Conservation (phyloP, 2,113 vertebrate genomes). For the Promerops cafer region DNA sequence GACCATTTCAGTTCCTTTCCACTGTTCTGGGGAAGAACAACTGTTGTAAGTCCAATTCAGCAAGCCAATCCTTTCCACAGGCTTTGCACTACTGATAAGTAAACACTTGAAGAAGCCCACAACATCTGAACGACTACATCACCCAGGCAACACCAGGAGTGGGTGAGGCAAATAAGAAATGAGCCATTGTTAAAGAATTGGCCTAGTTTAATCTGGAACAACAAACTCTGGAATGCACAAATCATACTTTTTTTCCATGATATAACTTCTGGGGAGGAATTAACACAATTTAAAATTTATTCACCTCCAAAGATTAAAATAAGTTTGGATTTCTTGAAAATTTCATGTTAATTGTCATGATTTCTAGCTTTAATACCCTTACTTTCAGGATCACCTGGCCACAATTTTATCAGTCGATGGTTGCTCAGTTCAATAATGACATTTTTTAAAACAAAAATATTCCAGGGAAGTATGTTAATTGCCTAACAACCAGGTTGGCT, state of each 20-base stretch:
- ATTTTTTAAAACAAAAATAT: neutral
- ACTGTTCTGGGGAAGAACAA: neutral
- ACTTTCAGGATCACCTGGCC: neutral
- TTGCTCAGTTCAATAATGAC: neutral
- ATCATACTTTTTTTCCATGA: neutral
- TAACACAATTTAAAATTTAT: neutral
- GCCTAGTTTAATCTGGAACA: neutral
- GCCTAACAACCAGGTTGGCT: neutral
- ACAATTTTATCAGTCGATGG: fast-evolving
- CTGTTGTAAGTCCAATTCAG: neutral
- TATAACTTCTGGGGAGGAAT: neutral
- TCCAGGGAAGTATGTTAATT: neutral
- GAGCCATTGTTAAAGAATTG: neutral
- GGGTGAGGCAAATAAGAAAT: neutral
- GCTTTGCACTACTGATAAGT: neutral
- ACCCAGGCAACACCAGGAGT: neutral
- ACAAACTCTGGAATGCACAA: neutral
- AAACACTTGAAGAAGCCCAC: neutral
- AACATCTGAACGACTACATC: neutral
- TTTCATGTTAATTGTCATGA: neutral
- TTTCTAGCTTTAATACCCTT: neutral
- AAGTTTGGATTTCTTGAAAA: neutral
- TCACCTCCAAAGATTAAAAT: neutral
- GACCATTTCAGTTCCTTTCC: neutral
- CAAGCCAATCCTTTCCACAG: neutral